phyloP scores from a whole-genome alignment of 2,113 vertebrate genomes.

The human (Homo sapiens) region DNA sequence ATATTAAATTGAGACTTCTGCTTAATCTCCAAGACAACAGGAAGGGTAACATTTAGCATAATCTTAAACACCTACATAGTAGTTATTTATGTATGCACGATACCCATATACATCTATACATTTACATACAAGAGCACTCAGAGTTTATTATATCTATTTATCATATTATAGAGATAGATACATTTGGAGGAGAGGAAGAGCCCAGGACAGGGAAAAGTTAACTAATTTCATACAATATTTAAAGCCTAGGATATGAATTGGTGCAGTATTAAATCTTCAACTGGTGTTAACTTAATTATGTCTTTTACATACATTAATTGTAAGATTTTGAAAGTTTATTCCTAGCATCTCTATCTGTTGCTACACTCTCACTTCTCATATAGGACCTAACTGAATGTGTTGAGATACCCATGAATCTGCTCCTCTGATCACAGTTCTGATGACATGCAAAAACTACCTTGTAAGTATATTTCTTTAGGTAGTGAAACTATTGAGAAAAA shows the following conservation, averaged over 20 bases:
- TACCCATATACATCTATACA: background rate
- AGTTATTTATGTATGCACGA: background rate
- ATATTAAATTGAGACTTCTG: background rate
- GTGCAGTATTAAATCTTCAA: conserved; percentile 69
- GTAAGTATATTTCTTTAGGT: conserved; percentile 85
- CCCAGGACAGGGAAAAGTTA: background rate
- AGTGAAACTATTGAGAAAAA: conserved; percentile 80
- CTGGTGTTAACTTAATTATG: conserved; percentile 76
- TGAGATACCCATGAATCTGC: conserved; percentile 89
- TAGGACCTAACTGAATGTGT: conserved; percentile 89
- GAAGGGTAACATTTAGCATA: background rate
- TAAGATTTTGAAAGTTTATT: conserved; percentile 90
- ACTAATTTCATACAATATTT: background rate
- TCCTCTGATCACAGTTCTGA: conserved; percentile 91
- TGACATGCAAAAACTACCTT: conserved; percentile 91
- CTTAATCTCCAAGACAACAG: background rate
- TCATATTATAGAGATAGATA: background rate
- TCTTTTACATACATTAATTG: conserved; percentile 86
- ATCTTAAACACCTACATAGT: background rate
- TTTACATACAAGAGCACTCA: background rate
- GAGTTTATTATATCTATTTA: background rate
- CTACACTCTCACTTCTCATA: conserved; percentile 84
- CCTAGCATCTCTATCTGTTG: conserved; percentile 84
- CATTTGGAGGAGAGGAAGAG: background rate
- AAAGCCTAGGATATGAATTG: conserved; percentile 47